Evolutionary conservation across 2,797 vertebrate species (phyloP), one percentile per base, ranked within the genome.

Genomic region (Schizopygopsis pylzovi): DNA sequence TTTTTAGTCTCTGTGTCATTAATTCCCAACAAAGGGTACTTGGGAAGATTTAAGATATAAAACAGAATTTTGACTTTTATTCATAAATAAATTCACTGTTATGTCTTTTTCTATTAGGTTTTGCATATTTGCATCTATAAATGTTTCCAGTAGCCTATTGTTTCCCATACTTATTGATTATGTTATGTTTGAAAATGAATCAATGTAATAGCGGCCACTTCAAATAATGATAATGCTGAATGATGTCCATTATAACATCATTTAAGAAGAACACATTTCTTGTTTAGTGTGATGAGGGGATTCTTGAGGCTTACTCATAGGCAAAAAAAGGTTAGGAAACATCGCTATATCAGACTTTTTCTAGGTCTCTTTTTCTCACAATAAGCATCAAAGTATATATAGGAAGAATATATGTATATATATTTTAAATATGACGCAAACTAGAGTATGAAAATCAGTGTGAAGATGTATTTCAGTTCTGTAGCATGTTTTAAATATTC

Each of bases 351-450:
- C 33, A 13, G 3, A 25, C 41, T 47, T 28, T 47, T 72, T 79
- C 6, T 59, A 12, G 1, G 43, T 63, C 20, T 79, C 49, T 18
- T 39, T 76, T 33, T 72, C 52, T n/a, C 67, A 59, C 11, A 20
- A 25, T n/a, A 79, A 49, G 41, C 25, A 79, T 79, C 41, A 65
- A 63, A 41, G 9, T 37, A 79, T 56, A 18, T 54, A 25, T 20
- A 39, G 9, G 7, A 28, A 59, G 13, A 49, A 67, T 13, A 10
- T 49, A 47, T 22, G 22, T 71, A 28, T 28, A 28, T 28, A 28
- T 70, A n/a, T 22, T 84, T 37, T 1, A 37, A 85, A 63, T 89
- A 86, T 92, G 90, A 92, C 90, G 90, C 90, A 92, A 92, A 77
- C 72, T 28, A 76, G 49, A 70, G n/a, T 54, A n/a, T 70, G 63